These are phyloP conservation scores for Pteruthius melanotis DNA, from an alignment of 2,113 vertebrate genomes.

Conservation along the genomic window DNA sequence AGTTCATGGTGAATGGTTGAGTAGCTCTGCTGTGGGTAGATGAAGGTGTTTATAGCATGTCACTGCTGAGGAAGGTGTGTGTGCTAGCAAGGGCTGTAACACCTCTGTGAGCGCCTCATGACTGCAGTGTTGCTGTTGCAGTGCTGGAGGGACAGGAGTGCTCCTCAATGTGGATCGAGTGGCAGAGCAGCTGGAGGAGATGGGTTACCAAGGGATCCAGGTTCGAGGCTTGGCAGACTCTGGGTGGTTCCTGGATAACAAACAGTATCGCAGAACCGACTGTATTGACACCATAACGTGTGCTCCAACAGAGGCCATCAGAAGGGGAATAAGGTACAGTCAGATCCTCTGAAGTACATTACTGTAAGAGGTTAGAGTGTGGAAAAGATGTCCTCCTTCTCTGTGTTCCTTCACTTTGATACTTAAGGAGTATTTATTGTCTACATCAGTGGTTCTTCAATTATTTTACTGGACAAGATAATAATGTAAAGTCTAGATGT, in stretches of 20 bases:
- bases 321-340: conserved; percentile 89
- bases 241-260: conserved; percentile 97
- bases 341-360: background rate
- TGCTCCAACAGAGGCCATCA: conserved; percentile 92
- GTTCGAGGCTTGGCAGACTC: conserved; percentile 94
- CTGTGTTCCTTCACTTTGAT: background rate
- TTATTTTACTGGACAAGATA: background rate
- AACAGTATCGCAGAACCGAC: conserved; percentile 90
- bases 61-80: background rate
- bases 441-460: background rate
- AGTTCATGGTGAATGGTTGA: background rate
- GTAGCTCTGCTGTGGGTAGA: background rate
- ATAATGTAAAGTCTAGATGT: background rate
- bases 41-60: background rate
- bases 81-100: background rate
- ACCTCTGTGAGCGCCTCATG: rapidly evolving
- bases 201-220: conserved; percentile 86
- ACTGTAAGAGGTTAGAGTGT: background rate
- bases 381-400: background rate
- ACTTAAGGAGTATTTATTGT: background rate
- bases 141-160: conserved; percentile 93
- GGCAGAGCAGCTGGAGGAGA: conserved; percentile 86
- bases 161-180: conserved; percentile 94
- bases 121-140: conserved; percentile 48
- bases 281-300: conserved; percentile 88